Evolutionary conservation across 2,888 invertebrate genomes (phyloP).

Genomic region (Acrobasis repandana): DNA sequence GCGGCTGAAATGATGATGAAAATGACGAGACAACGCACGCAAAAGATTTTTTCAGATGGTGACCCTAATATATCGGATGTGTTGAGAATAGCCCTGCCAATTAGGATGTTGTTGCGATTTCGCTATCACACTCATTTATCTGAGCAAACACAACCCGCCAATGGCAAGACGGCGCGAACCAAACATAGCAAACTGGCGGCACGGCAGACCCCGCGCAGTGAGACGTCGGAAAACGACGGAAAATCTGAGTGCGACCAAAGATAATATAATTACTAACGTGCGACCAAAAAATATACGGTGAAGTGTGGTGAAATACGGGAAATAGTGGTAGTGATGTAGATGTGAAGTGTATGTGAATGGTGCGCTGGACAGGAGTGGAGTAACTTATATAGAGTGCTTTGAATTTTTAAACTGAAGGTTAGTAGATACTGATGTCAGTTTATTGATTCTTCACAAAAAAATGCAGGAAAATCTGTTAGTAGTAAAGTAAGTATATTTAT

Average conservation of each 20-base stretch:
- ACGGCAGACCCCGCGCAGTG: not conserved
- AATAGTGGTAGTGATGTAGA: conserved; percentile 10
- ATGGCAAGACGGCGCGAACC: not conserved
- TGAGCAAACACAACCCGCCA: conserved; percentile 13
- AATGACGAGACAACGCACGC: no score
- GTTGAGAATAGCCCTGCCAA: conserved; percentile 8
- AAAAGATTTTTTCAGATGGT: not conserved
- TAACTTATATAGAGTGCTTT: not conserved
- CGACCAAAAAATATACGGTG: not conserved
- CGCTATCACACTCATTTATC: conserved; percentile 18
- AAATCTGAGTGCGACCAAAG: not conserved
- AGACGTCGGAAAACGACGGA: not conserved
- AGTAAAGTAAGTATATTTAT: no score
- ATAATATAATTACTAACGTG: no score
- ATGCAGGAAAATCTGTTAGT: no score
- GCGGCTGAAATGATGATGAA: no score
- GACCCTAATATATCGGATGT: not conserved
- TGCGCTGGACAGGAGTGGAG: conserved; percentile 1
- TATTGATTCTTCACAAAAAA: no score
- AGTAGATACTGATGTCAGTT: not conserved
- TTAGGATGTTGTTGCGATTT: conserved; percentile 18
- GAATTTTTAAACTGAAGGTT: conserved; percentile 8
- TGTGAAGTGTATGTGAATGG: conserved; percentile 3
- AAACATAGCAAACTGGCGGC: conserved; percentile 6
- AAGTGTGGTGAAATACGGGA: not conserved